Evolutionary conservation across 1,140 invertebrate species (phyloP).

Genomic region (Glomeris maerens): DNA sequence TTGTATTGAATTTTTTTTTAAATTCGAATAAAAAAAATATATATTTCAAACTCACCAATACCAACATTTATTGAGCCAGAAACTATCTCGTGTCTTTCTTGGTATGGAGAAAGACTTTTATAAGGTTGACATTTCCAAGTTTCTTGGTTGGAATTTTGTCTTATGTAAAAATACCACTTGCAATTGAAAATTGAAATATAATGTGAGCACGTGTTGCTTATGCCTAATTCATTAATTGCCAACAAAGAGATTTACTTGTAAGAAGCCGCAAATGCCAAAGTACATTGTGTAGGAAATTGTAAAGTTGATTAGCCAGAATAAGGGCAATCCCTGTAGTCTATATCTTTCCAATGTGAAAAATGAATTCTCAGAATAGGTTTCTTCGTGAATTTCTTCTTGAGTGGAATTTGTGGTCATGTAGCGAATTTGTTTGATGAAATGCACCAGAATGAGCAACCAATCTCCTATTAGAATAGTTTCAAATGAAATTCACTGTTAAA

Average conservation of each 20-base stretch:
- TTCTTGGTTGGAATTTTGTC: conserved; percentile 38
- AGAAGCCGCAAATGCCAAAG: background rate
- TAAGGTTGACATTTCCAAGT: conserved; percentile 61
- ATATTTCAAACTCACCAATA: conserved; percentile 23
- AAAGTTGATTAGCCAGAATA: background rate
- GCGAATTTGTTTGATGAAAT: background rate
- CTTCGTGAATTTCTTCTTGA: background rate
- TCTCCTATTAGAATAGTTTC: no score
- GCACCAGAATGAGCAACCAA: conserved; percentile 1
- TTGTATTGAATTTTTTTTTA: background rate
- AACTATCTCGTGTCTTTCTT: conserved; percentile 52
- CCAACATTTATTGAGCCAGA: conserved; percentile 43
- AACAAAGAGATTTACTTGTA: conserved; percentile 1
- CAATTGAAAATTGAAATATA: no score
- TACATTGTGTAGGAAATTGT: background rate
- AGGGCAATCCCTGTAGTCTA: conserved; percentile 1
- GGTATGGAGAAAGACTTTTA: conserved; percentile 46
- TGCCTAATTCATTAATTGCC: no score
- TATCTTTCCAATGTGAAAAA: background rate
- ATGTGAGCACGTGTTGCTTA: no score
- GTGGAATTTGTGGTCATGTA: background rate
- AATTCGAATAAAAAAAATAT: background rate
- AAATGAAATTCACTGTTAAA: no score
- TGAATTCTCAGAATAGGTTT: background rate
- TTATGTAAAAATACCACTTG: conserved; percentile 54